phyloP scores from a whole-genome alignment of 1,140 invertebrate species.

The Trichomalopsis sarcophagae region DNA sequence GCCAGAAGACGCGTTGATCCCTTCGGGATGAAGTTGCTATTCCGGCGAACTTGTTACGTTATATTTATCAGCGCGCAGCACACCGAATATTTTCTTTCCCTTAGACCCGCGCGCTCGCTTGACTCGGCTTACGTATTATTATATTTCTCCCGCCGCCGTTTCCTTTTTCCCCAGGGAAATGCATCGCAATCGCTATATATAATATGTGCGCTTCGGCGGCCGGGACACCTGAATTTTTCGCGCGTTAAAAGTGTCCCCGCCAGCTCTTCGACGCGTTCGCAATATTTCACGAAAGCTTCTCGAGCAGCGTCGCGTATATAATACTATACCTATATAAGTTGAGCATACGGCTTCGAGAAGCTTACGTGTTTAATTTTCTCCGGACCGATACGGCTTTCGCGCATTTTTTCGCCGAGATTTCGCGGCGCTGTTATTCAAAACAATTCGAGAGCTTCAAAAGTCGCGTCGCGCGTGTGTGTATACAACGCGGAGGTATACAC shows the following conservation, averaged over 20 bases:
- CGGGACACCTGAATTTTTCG: no score
- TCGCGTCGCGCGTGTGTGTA: neutral
- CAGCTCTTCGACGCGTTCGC: no score
- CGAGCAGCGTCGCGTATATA: no score
- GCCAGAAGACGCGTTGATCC: constrained; percentile 67
- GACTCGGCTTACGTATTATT: constrained; percentile 48
- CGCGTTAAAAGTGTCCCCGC: no score
- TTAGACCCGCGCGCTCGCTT: constrained; percentile 38
- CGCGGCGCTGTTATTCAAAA: constrained; percentile 62
- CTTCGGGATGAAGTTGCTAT: constrained; percentile 70
- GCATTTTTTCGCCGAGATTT: neutral
- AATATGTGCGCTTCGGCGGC: neutral
- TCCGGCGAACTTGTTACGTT: constrained; percentile 72
- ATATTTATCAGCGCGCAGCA: constrained; percentile 71
- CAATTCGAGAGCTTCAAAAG: constrained; percentile 47
- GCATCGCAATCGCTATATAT: neutral
- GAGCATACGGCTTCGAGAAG: neutral
- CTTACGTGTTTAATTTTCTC: constrained; percentile 30
- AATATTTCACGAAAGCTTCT: no score
- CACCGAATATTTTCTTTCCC: constrained; percentile 61
- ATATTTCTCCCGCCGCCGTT: neutral
- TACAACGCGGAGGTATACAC: constrained; percentile 10
- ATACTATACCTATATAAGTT: neutral
- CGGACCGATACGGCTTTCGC: neutral
- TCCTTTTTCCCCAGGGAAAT: neutral